Conservation (phyloP, 2,888 invertebrate genomes). For the Andrena trimmerana region DNA sequence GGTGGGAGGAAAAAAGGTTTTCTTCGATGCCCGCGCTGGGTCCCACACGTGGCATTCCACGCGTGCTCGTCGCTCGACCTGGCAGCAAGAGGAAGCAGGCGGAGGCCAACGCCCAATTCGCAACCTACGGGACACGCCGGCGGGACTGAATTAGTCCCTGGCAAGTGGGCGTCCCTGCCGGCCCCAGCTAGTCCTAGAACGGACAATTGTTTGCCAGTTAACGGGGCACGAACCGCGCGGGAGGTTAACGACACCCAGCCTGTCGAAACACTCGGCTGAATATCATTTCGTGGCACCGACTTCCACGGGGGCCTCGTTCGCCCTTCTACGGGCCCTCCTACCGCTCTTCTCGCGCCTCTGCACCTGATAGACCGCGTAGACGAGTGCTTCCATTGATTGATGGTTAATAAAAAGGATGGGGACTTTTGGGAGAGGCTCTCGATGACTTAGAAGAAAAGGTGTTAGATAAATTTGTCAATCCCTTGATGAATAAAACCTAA, state of each 20-base stretch:
- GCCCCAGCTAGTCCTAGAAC: constrained; percentile 67
- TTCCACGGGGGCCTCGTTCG: constrained; percentile 58
- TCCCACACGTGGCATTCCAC: constrained; percentile 71
- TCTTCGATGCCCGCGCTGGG: constrained; percentile 23
- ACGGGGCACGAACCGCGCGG: constrained; percentile 65
- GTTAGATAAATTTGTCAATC: no score
- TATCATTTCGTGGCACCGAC: constrained; percentile 77
- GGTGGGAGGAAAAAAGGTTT: constrained; percentile 56
- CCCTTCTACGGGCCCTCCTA: neutral
- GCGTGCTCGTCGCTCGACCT: constrained; percentile 36
- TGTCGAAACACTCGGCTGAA: constrained; percentile 81
- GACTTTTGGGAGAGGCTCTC: neutral
- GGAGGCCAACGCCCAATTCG: constrained; percentile 81
- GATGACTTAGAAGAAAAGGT: neutral
- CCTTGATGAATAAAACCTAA: no score
- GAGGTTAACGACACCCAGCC: constrained; percentile 83
- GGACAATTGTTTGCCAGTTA: constrained; percentile 79
- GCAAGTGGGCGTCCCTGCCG: constrained; percentile 59
- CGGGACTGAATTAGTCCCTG: constrained; percentile 68
- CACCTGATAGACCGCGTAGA: neutral
- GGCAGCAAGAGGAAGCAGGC: constrained; percentile 48
- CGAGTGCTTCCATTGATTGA: neutral
- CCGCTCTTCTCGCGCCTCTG: neutral
- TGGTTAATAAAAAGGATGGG: neutral
- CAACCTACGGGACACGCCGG: constrained; percentile 72